A percentile compares a stretch with the other conserved stretches of the same genome.
Evolutionary conservation across 2,888 invertebrate genomes (phyloP).

Genomic region (Apotomis turbidana): DNA sequence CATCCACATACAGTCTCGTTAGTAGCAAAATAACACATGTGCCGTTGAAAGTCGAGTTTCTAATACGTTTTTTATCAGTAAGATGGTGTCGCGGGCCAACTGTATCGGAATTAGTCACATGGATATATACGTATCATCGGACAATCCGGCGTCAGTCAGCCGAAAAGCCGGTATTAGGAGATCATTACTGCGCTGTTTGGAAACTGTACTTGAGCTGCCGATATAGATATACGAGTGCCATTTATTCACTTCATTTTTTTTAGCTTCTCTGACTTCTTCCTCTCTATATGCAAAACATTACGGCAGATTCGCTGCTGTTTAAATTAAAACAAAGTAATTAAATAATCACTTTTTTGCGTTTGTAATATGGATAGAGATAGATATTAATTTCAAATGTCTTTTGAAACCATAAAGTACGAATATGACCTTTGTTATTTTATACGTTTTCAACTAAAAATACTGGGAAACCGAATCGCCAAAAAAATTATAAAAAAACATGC

Average conservation of each 20-base stretch:
- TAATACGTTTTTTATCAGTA: conserved; percentile 7
- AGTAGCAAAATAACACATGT: conserved; percentile 24
- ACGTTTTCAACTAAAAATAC: too few relatives aligned
- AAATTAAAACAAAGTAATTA: too few relatives aligned
- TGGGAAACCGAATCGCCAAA: too few relatives aligned
- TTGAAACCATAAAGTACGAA: too few relatives aligned
- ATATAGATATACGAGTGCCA: neutral
- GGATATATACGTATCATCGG: conserved; percentile 38
- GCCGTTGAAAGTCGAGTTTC: neutral
- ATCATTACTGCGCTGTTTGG: conserved; percentile 33
- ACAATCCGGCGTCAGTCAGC: conserved; percentile 38
- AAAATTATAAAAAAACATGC: too few relatives aligned
- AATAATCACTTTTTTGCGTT: too few relatives aligned
- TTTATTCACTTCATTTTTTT: too few relatives aligned
- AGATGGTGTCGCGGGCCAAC: conserved; percentile 25
- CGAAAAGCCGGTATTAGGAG: conserved; percentile 40
- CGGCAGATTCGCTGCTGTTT: too few relatives aligned
- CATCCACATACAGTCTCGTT: conserved; percentile 45
- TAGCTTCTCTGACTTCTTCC: too few relatives aligned
- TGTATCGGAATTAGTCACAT: conserved; percentile 40
- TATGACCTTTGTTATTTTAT: too few relatives aligned
- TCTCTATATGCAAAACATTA: neutral
- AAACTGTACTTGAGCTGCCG: conserved; percentile 25
- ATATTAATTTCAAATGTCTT: too few relatives aligned
- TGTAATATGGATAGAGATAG: too few relatives aligned